A percentile compares a stretch with the other conserved stretches of the same genome.
Conservation (phyloP, 2,888 invertebrate genomes). For the Hoplodrina blanda region DNA sequence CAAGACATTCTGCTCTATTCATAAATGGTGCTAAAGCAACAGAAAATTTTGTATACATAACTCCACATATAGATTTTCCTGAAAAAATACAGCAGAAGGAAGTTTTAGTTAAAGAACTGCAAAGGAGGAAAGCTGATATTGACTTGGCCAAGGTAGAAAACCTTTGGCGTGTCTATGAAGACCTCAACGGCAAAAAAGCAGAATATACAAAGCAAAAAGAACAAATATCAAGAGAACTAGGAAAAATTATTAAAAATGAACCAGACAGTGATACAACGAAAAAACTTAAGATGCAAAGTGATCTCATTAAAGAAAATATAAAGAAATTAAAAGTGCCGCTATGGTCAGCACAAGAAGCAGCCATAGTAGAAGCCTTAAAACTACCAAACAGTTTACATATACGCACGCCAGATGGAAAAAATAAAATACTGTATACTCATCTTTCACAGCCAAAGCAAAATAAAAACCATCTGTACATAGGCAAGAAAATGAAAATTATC, state of each 20-base stretch:
- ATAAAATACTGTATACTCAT: slow-evolving; percentile 75
- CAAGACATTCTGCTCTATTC: slow-evolving; percentile 91
- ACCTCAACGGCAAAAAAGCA: slow-evolving; percentile 86
- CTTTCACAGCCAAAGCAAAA: slow-evolving; percentile 72
- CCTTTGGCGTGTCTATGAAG: slow-evolving; percentile 91
- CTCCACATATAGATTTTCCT: slow-evolving; percentile 93
- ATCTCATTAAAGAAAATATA: slow-evolving; percentile 91
- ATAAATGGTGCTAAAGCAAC: slow-evolving; percentile 93
- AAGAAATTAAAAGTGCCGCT: slow-evolving; percentile 91
- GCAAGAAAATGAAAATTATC: slow-evolving; percentile 86
- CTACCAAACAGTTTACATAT: slow-evolving; percentile 93
- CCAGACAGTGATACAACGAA: slow-evolving; percentile 83
- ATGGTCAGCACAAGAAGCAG: slow-evolving; percentile 94
- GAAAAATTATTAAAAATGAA: slow-evolving; percentile 79
- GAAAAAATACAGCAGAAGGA: slow-evolving; percentile 88
- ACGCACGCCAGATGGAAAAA: slow-evolving; percentile 89
- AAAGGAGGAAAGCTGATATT: slow-evolving; percentile 88
- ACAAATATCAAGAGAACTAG: slow-evolving; percentile 87
- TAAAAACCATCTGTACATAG: slow-evolving; percentile 91
- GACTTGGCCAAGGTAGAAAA: slow-evolving; percentile 90
- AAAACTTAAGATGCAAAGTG: slow-evolving; percentile 90
- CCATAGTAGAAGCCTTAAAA: slow-evolving; percentile 91
- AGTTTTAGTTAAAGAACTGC: slow-evolving; percentile 89
- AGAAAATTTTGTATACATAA: slow-evolving; percentile 92
- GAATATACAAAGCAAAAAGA: slow-evolving; percentile 88